Evolutionary conservation across 2,888 invertebrate genomes (phyloP).

Genomic region (Drosophila kuntzei): DNA sequence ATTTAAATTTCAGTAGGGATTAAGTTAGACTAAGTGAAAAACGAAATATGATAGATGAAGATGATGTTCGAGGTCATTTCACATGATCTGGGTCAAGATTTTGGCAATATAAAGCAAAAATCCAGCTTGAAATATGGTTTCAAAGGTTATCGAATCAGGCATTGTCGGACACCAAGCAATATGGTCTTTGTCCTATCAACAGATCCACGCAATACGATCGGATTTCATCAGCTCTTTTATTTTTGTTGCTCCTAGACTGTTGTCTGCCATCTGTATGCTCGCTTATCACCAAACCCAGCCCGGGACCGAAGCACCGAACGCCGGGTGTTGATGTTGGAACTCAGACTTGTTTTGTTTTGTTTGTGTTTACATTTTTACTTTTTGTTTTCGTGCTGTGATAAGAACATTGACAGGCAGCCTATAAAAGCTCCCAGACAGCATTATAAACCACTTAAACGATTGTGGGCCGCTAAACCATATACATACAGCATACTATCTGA

Average conservation of each 20-base stretch:
- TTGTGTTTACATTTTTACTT: slow-evolving; percentile 41
- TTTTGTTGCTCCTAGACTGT: slow-evolving; percentile 18
- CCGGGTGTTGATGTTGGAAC: slow-evolving; percentile 12
- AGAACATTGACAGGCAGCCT: slow-evolving; percentile 43
- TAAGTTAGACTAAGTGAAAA: too few relatives aligned
- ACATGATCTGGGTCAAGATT: slow-evolving; percentile 21
- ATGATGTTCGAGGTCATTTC: neutral
- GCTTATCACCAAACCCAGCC: slow-evolving; percentile 38
- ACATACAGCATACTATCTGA: slow-evolving; percentile 34
- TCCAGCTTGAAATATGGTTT: neutral
- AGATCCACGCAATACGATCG: slow-evolving; percentile 31
- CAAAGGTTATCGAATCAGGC: slow-evolving; percentile 18
- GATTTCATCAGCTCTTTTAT: slow-evolving; percentile 32
- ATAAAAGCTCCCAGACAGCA: slow-evolving; percentile 62
- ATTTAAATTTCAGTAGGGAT: too few relatives aligned
- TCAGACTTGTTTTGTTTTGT: slow-evolving; percentile 55
- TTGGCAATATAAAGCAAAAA: slow-evolving; percentile 5
- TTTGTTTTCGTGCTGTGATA: slow-evolving; percentile 56
- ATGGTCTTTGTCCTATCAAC: slow-evolving; percentile 34
- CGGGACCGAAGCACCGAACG: slow-evolving; percentile 9
- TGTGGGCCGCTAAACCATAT: slow-evolving; percentile 32
- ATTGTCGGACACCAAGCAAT: slow-evolving; percentile 10
- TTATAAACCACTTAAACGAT: slow-evolving; percentile 64
- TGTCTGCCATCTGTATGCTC: slow-evolving; percentile 37
- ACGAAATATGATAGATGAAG: neutral